Evolutionary conservation across 2,888 invertebrate genomes (phyloP), one percentile per base, ranked within the genome.

Genomic region (Eumacrocentrus americanus): DNA sequence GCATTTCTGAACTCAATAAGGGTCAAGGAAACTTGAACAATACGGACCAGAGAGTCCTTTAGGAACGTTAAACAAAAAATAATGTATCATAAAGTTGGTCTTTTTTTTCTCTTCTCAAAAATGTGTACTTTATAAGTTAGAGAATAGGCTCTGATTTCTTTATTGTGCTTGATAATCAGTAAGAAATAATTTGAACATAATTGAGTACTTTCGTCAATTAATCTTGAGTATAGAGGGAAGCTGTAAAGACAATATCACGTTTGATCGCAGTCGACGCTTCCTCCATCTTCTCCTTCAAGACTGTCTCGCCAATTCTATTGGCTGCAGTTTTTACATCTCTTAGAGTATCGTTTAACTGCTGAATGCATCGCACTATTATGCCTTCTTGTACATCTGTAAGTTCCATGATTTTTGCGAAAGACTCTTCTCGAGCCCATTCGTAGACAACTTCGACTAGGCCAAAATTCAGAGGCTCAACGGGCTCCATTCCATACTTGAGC

Each of bases 241-340:
- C 96, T 18, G 98, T 94, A 79, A 99, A 99, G 0, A 99, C 98
- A 73, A 99, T 98, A 80, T 98, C 98, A 61, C 99, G 84, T 80
- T 97, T 96, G 66, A 99, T 97, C 42, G 92, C 89, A 2, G 89
- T 88, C 0, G 94, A 94, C 0, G 95, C 94, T 78, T 95, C 94
- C 80, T 96, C 92, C 95, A 98, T 98, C 84, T 97, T 98, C 64
- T 89, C 89, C 73, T 91, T 91, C 2, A 99, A 84, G 9, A 90
- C 90, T 0, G 95, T 93, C 81, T 98, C 95, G 0, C 98, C 98
- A 62, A 98, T 93, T 29, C 94, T 91, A 62, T 91, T 87, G 0
- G 98, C 96, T 0, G 97, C 98, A 70, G 94, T 94, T 76, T 92
- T 90, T 0, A 98, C 94, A 80, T 98, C 91, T 42, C 89, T 86